Conservation (phyloP, 2,797 vertebrate genomes). For the Clarias pachynema region DNA sequence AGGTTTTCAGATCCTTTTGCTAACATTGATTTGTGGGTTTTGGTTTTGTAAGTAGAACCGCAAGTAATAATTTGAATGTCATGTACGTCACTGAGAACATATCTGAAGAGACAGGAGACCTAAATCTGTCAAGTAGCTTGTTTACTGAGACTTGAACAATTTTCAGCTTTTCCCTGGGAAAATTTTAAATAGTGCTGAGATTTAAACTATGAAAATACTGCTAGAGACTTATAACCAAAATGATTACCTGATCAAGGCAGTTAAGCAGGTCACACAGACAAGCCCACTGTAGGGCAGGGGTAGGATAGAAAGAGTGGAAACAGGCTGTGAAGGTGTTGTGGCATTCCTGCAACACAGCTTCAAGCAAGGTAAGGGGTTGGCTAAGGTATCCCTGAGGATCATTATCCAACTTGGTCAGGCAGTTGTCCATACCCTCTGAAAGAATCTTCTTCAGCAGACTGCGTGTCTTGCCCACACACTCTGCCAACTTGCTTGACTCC, state of each 20-base stretch:
- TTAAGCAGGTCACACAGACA: slow-evolving; percentile 97
- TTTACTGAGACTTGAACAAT: neutral
- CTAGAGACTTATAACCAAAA: neutral
- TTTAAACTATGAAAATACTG: neutral
- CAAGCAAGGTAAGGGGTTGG: slow-evolving; percentile 91
- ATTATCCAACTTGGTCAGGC: slow-evolving; percentile 95
- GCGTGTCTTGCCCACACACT: slow-evolving; percentile 97
- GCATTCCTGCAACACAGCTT: slow-evolving; percentile 96
- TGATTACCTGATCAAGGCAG: slow-evolving; percentile 92
- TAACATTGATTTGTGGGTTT: neutral
- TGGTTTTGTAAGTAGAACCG: neutral
- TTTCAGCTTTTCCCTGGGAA: neutral
- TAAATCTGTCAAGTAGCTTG: slow-evolving; percentile 1
- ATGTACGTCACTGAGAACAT: neutral
- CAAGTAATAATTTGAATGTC: neutral
- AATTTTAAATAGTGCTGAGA: neutral
- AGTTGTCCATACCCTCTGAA: slow-evolving; percentile 97
- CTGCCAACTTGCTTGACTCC: slow-evolving; percentile 97
- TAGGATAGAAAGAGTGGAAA: slow-evolving; percentile 98
- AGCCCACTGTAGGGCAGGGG: slow-evolving; percentile 95
- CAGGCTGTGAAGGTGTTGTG: slow-evolving; percentile 98
- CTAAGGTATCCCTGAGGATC: slow-evolving; percentile 96
- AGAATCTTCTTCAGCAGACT: slow-evolving; percentile 96
- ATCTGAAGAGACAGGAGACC: neutral
- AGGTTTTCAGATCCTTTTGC: too few relatives aligned